These are phyloP conservation scores for Phaonia tiefii DNA, from an alignment of 2,888 invertebrate genomes.

Conservation along the genomic window DNA sequence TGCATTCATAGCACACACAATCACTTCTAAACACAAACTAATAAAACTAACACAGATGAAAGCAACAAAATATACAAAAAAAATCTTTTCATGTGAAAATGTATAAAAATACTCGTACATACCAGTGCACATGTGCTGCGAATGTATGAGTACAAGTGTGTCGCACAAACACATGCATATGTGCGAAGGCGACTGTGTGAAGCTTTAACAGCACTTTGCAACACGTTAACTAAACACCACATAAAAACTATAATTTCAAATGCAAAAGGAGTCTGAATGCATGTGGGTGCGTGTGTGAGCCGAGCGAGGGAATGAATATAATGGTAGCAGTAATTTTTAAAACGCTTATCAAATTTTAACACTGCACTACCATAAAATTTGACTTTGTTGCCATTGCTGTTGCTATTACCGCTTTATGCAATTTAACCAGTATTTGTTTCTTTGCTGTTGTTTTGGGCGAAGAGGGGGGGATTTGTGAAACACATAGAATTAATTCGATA, in stretches of 20 bases:
- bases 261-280: slow-evolving; percentile 5
- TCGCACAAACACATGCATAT: slow-evolving; percentile 11
- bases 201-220: slow-evolving; percentile 28
- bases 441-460: background rate
- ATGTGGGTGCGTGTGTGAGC: background rate
- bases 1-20: background rate
- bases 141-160: background rate
- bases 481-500: slow-evolving; percentile 2
- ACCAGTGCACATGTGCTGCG: too few species aligned
- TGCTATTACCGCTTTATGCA: slow-evolving; percentile 18
- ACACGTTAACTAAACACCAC: slow-evolving; percentile 33
- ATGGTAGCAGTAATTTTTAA: slow-evolving; percentile 33
- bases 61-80: background rate
- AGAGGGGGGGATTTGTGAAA: background rate
- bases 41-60: slow-evolving; percentile 18
- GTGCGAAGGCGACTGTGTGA: slow-evolving; percentile 23
- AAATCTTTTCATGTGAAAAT: too few species aligned
- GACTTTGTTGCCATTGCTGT: slow-evolving; percentile 34
- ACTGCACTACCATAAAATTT: slow-evolving; percentile 39
- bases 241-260: background rate
- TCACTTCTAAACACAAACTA: slow-evolving; percentile 2
- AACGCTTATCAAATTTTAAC: slow-evolving; percentile 41
- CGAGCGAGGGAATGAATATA: background rate
- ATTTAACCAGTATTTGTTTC: slow-evolving; percentile 8
- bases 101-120: background rate